These are phyloP conservation scores for Colaptes auratus DNA, from an alignment of 2,113 vertebrate genomes.

Conservation along the genomic window DNA sequence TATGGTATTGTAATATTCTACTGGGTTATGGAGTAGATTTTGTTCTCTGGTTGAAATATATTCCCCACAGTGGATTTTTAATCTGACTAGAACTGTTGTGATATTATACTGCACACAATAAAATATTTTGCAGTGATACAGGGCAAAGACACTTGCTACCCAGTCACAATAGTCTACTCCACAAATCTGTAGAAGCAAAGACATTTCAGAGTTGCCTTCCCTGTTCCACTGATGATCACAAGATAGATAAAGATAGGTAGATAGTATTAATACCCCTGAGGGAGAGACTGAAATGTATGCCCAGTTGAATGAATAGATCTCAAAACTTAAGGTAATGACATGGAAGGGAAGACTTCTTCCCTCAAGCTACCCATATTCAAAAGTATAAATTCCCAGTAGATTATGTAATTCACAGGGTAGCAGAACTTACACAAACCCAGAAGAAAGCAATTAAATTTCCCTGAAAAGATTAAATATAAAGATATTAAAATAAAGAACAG, in stretches of 20 bases:
- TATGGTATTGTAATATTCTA: not conserved
- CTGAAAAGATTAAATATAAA: not conserved
- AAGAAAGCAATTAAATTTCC: conserved; percentile 21
- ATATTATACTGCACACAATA: not conserved
- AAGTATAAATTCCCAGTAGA: not conserved
- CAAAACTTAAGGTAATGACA: not conserved
- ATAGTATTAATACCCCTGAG: not conserved
- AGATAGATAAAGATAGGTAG: not conserved
- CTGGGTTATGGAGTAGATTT: not conserved
- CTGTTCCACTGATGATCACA: not conserved
- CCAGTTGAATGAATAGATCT: not conserved
- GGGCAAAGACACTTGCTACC: not conserved
- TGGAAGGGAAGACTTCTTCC: not conserved
- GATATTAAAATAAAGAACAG: not conserved
- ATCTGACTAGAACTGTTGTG: not conserved
- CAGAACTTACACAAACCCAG: not conserved
- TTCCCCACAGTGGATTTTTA: not conserved
- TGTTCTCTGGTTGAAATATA: not conserved
- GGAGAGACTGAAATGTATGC: not conserved
- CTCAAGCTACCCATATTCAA: not conserved
- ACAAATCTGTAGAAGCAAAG: not conserved
- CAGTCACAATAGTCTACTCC: not conserved
- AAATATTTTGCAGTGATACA: not conserved
- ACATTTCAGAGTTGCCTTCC: not conserved
- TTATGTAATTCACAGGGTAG: not conserved